Base-by-base conservation (phyloP, 2,797 vertebrate genomes). In the Lepidocolaptes lacrymiger region DNA sequence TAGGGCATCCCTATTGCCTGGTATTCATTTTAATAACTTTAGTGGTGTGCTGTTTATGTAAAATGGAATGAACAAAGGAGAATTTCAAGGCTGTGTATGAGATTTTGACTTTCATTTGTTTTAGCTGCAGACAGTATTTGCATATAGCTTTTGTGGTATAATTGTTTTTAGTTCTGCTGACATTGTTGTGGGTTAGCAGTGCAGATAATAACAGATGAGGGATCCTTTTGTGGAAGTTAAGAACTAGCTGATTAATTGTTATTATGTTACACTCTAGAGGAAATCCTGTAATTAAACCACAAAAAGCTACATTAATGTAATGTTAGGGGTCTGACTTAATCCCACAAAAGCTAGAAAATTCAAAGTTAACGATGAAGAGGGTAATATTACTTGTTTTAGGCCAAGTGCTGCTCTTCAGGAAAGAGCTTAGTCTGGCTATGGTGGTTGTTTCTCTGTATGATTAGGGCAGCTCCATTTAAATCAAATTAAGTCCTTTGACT, bases 281-380 rank as follows among this genome's bases (percentile, higher is more conserved):
- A 93, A 97, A 88, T 44, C 49, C 88, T 91, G 59, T 89, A 97
- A 95, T 97, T 96, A 97, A 97, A 88, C 69, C 84, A 95, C 88
- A 94, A 88, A 95, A 97, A 80, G 80, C 34, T 77, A 71, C 68
- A 78, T 93, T 95, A 95, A 92, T 93, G 71, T 95, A 95, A 91
- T 88, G 80, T 84, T 82, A 93, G 91, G 74, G 52, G 63, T 96
- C 87, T 97, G 91, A 94, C 56, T 95, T 95, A 96, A 91, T 95
- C 76, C 79, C 88, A 91, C 46, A 0, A 96, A 97, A 91, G 63
- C 87, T 95, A 94, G 76, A 80, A 89, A 96, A 96, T 94, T 88
- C 37, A n/a, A 89, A 96, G 87, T 87, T 93, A 95, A 74, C 1
- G 37, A 88, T 82, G 87, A 86, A 88, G 51, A 89, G 36, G 14